phyloP scores from a whole-genome alignment of 2,888 invertebrate genomes.

The Brenthis hecate region DNA sequence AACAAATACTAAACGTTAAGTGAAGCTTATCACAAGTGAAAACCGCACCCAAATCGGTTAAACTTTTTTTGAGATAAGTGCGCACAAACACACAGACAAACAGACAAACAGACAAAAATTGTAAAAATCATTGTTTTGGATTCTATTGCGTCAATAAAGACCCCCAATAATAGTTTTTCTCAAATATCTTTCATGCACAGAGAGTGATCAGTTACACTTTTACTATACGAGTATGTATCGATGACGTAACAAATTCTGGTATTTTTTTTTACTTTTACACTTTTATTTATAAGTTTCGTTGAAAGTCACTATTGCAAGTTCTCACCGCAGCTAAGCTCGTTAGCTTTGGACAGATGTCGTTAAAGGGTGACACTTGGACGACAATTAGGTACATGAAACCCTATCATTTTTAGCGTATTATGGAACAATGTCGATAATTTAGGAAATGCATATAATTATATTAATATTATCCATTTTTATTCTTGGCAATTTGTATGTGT shows the following conservation, averaged over 20 bases:
- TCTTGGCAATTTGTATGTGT: neutral
- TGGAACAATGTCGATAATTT: constrained; percentile 45
- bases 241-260: neutral
- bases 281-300: neutral
- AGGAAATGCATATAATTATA: constrained; percentile 27
- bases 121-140: too few species aligned
- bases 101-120: too few species aligned
- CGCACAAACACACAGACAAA: too few species aligned
- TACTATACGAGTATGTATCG: too few species aligned
- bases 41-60: too few species aligned
- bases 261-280: neutral
- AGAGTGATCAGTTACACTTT: too few species aligned
- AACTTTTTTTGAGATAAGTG: too few species aligned
- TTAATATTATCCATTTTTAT: constrained; percentile 12
- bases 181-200: too few species aligned
- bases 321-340: constrained; percentile 58
- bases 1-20: too few species aligned
- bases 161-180: too few species aligned
- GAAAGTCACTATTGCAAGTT: constrained; percentile 32
- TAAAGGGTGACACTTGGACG: constrained; percentile 53
- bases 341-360: constrained; percentile 57
- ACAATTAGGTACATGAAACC: constrained; percentile 46
- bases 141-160: too few species aligned
- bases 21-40: too few species aligned
- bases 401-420: constrained; percentile 59